Evolutionary conservation across 2,113 vertebrate genomes (phyloP).

Genomic region (Prionailurus viverrinus): DNA sequence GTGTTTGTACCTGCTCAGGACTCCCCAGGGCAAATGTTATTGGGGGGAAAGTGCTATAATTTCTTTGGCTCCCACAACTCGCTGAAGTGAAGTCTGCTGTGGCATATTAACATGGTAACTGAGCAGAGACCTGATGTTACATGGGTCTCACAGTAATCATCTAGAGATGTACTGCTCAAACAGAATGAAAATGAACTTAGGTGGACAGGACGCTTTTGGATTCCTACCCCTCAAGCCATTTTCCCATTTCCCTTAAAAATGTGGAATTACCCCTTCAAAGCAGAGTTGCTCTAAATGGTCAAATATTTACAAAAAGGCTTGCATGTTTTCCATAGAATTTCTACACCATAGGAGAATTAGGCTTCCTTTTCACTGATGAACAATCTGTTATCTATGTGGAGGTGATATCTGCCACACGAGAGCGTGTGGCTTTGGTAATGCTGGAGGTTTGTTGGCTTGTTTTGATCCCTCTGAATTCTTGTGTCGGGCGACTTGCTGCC

Average conservation of each 20-base stretch:
- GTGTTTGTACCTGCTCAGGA: neutral
- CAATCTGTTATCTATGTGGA: neutral
- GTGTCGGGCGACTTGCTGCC: neutral
- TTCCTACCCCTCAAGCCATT: neutral
- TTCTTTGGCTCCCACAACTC: neutral
- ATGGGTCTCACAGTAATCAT: neutral
- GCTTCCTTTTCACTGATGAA: neutral
- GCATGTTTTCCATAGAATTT: neutral
- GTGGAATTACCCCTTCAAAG: neutral
- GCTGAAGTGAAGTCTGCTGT: neutral
- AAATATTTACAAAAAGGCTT: neutral
- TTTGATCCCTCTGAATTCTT: conserved; percentile 10
- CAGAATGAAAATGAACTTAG: neutral
- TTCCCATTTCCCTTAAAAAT: neutral
- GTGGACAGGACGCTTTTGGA: neutral
- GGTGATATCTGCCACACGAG: neutral
- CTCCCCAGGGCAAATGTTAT: neutral
- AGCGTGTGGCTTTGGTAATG: neutral
- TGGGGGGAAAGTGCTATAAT: neutral
- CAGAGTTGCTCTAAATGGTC: neutral
- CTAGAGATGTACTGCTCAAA: neutral
- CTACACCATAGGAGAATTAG: neutral
- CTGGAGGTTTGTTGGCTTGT: neutral
- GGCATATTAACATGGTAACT: neutral
- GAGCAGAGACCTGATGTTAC: neutral